A percentile compares a stretch with the other conserved stretches of the same genome.
Conservation (phyloP, 2,888 invertebrate species). For the Ophion slaviceki region DNA sequence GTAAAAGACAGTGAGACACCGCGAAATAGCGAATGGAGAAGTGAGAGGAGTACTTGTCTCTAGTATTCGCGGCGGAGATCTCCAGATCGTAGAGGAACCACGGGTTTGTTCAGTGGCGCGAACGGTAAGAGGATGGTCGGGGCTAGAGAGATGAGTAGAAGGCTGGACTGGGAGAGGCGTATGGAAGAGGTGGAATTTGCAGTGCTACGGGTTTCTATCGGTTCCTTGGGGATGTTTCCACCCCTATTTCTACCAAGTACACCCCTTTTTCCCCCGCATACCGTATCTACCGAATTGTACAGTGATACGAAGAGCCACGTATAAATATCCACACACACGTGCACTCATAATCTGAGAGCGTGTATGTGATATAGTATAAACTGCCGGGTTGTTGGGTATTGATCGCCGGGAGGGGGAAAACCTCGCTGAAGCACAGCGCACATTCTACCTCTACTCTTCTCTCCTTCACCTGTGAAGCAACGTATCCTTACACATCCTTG, state of each 20-base stretch:
- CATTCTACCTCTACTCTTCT: conserved; percentile 71
- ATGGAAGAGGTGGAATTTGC: conserved; percentile 77
- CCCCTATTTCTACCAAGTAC: conserved; percentile 80
- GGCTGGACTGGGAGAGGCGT: conserved; percentile 61
- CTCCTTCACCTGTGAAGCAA: conserved; percentile 79
- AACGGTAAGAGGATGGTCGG: conserved; percentile 61
- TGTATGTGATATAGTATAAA: conserved; percentile 67
- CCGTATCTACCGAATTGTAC: conserved; percentile 73
- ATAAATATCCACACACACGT: background rate
- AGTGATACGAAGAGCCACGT: conserved; percentile 11
- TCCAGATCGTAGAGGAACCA: conserved; percentile 77
- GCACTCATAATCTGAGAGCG: conserved; percentile 66
- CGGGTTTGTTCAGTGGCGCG: conserved; percentile 69
- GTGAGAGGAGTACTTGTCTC: conserved; percentile 36
- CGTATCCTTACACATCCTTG: conserved; percentile 78
- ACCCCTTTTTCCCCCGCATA: conserved; percentile 77
- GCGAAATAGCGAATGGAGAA: conserved; percentile 37
- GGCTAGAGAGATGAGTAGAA: background rate
- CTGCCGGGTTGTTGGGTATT: conserved; percentile 80
- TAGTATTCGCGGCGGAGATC: conserved; percentile 65
- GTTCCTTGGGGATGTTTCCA: conserved; percentile 82
- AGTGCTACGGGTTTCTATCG: conserved; percentile 80
- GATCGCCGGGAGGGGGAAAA: conserved; percentile 75
- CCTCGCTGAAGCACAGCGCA: conserved; percentile 42
- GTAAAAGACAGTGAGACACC: conserved; percentile 51